Base-by-base conservation (phyloP, 2,797 vertebrate genomes). In the Eidolon dupreanum region DNA sequence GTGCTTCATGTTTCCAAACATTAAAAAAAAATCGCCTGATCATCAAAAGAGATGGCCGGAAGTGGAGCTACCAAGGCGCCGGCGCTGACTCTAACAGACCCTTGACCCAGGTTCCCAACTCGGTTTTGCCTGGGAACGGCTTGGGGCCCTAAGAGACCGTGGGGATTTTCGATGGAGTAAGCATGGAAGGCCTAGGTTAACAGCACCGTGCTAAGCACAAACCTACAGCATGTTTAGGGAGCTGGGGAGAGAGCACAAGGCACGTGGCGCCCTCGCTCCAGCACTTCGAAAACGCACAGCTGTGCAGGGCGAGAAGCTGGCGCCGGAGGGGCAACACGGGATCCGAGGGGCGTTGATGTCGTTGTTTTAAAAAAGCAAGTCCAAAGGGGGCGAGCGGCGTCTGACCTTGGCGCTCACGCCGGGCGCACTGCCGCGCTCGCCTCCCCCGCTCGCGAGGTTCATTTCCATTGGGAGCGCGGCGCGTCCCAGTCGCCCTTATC, bases 401-500 rank as follows among this genome's bases (percentile, higher is more conserved):
- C 66, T 11, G 13, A 68, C 61, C 59, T 49, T 17, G 20, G 68
- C 13, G 57, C 55, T 61, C 41, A 16, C 28, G 22, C 78, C 28
- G 3, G 5, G 79, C 53, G 43, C 61, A 68, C 78, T 24, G 51
- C 92, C 4, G 61, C 46, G 63, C 79, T 84, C 28, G 57, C 91
- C 82, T 49, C 81, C 93, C 75, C 95, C 43, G 83, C 88, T 94
- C 49, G 28, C 90, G 1, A 20, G 95, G 93, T 97, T 92, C 65
- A 93, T 97, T 96, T 96, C 96, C 75, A 93, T 88, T 57, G 51
- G 93, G 96, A 98, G 97, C 93, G 49, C 0, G 24, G 94, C 15
- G 63, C 55, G 5, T 93, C 96, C 89, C 97, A 90, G 96, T 90
- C 61, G 88, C 94, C 86, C 68, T 51, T 1, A 66, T 90, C 57